Evolutionary conservation across 2,888 invertebrate species (phyloP).

Genomic region (Drosophila kokeensis): DNA sequence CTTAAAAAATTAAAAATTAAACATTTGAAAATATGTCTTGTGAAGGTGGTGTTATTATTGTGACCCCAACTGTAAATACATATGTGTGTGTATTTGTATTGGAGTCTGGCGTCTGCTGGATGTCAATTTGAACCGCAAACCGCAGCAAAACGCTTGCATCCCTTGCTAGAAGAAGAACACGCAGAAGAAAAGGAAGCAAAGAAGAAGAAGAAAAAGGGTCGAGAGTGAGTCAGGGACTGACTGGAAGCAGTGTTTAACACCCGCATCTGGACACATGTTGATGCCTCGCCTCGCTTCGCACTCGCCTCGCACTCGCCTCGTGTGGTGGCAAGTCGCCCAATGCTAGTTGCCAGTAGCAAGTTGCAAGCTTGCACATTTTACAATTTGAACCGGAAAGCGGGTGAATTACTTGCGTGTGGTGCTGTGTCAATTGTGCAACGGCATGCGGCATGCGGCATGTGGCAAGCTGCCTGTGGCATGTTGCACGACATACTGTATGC

Average conservation of each 20-base stretch:
- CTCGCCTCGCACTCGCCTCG: neutral
- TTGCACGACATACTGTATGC: neutral
- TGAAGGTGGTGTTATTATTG: neutral
- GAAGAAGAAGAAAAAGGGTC: neutral
- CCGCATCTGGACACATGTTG: slow-evolving; percentile 69
- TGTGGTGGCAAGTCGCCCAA: neutral
- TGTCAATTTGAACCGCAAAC: slow-evolving; percentile 73
- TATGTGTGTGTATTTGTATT: neutral
- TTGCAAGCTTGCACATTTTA: slow-evolving; percentile 3
- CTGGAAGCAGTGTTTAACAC: slow-evolving; percentile 51
- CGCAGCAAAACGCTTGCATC: slow-evolving; percentile 38
- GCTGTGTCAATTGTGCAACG: slow-evolving; percentile 45
- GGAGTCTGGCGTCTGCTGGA: slow-evolving; percentile 72
- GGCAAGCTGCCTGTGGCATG: slow-evolving; percentile 5
- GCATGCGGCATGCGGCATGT: neutral
- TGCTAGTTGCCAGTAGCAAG: slow-evolving; percentile 30
- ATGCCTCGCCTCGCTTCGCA: slow-evolving; percentile 18
- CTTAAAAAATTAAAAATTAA: neutral
- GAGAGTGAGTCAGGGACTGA: slow-evolving; percentile 28
- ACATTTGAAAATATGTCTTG: neutral
- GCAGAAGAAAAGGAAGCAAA: neutral
- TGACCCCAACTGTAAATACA: neutral
- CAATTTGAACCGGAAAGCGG: slow-evolving; percentile 55
- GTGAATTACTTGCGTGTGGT: slow-evolving; percentile 43
- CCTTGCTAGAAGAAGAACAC: slow-evolving; percentile 6